Conservation (phyloP, 2,113 vertebrate species). For the Phylloscopus trochilus region DNA sequence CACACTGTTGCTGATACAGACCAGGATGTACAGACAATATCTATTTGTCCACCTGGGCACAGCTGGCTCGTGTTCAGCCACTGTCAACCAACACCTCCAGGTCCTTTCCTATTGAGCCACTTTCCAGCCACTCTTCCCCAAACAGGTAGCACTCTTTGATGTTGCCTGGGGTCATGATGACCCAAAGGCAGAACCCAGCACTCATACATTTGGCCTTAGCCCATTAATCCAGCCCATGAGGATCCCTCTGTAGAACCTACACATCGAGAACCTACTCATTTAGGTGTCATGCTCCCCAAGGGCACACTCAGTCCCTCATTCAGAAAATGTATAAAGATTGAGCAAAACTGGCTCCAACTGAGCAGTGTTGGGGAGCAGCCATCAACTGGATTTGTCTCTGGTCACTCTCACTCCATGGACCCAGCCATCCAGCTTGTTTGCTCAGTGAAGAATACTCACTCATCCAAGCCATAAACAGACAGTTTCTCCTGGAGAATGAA, state of each 20-base stretch:
- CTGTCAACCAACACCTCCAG: rapidly evolving
- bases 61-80: not conserved
- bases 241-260: not conserved
- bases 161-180: not conserved
- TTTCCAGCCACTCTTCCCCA: not conserved
- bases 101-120: rapidly evolving
- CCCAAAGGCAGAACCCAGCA: not conserved
- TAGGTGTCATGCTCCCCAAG: not conserved
- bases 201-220: rapidly evolving
- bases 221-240: not conserved
- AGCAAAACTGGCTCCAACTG: not conserved
- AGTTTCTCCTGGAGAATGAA: not conserved
- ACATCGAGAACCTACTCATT: not conserved
- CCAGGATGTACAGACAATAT: rapidly evolving
- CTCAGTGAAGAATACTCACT: rapidly evolving
- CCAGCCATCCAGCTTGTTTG: rapidly evolving
- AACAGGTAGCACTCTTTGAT: not conserved
- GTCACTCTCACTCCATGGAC: too few relatives aligned
- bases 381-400: not conserved
- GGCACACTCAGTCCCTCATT: not conserved
- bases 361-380: not conserved
- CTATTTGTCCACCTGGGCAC: not conserved
- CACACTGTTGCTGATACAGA: not conserved
- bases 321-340: not conserved
- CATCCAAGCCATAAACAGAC: not conserved